These are phyloP conservation scores for Erebia aethiops DNA, from an alignment of 2,888 invertebrate genomes.

Conservation along the genomic window DNA sequence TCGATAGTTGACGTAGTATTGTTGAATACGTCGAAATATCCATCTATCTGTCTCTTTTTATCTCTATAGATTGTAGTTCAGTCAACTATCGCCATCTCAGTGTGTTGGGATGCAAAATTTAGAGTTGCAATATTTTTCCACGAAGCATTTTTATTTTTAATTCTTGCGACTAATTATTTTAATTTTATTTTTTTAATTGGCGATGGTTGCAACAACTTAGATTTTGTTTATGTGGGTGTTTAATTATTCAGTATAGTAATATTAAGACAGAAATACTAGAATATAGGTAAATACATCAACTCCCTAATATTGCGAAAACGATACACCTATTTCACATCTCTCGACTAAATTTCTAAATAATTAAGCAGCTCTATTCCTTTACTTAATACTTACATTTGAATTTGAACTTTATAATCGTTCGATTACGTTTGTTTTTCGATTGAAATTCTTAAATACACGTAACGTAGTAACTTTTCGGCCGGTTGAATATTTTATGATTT, in stretches of 20 bases:
- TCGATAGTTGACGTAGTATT: constrained; percentile 37
- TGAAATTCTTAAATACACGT: constrained; percentile 51
- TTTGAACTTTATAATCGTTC: constrained; percentile 46
- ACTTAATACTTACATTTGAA: constrained; percentile 44
- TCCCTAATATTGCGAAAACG: constrained; percentile 47
- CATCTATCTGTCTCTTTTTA: constrained; percentile 19
- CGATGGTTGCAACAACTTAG: background rate
- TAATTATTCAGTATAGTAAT: constrained; percentile 14
- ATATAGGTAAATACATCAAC: constrained; percentile 37
- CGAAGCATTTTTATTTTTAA: constrained; percentile 5
- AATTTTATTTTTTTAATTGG: background rate
- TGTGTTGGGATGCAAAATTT: constrained; percentile 17
- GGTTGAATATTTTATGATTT: constrained; percentile 65
- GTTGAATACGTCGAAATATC: constrained; percentile 26
- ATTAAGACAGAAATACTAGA: constrained; percentile 30
- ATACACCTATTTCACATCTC: constrained; percentile 62
- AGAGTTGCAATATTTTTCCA: no score
- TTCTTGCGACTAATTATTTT: background rate
- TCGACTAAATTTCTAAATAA: constrained; percentile 61
- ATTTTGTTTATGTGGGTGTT: background rate
- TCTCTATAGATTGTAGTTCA: constrained; percentile 19
- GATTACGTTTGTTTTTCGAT: constrained; percentile 49
- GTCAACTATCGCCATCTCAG: constrained; percentile 35
- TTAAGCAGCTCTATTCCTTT: constrained; percentile 64
- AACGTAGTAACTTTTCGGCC: constrained; percentile 67